Evolutionary conservation across 23 tunicate genomes (phyloP).

Genomic region (Ascidia mentula): DNA sequence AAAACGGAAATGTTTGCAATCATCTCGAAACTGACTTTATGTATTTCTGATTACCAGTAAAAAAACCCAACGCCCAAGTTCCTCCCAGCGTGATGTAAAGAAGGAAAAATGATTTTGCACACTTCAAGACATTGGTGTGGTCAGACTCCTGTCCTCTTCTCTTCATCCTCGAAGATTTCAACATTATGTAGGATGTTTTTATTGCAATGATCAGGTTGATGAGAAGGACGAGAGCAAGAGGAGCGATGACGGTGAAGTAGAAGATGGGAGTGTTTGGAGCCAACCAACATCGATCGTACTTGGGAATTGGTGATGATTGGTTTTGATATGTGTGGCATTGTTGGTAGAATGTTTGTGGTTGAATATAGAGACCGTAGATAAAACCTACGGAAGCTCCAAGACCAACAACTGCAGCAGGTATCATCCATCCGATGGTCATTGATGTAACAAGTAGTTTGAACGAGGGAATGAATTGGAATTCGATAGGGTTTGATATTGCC

Average conservation of each 20-base stretch:
- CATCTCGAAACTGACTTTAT: too few species aligned
- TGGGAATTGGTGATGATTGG: background rate
- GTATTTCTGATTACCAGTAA: background rate
- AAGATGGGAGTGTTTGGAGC: constrained; percentile 1
- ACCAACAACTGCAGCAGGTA: background rate
- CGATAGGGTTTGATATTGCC: background rate
- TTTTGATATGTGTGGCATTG: background rate
- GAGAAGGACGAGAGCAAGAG: constrained; percentile 9
- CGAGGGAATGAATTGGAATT: background rate
- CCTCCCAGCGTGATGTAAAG: background rate
- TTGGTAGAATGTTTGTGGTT: background rate
- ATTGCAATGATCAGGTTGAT: background rate
- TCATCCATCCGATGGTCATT: background rate
- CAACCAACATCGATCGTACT: constrained; percentile 3
- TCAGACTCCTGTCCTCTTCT: background rate
- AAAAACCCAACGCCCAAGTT: background rate
- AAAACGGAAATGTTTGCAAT: background rate
- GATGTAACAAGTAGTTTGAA: background rate
- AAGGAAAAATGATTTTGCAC: background rate
- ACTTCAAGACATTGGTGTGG: background rate
- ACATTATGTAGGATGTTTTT: background rate
- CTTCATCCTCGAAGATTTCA: background rate
- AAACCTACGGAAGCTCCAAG: background rate
- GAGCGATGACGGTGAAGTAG: background rate
- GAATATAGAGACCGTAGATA: background rate